Evolutionary conservation across 2,113 vertebrate genomes (phyloP).

Genomic region (Arenaria interpres): DNA sequence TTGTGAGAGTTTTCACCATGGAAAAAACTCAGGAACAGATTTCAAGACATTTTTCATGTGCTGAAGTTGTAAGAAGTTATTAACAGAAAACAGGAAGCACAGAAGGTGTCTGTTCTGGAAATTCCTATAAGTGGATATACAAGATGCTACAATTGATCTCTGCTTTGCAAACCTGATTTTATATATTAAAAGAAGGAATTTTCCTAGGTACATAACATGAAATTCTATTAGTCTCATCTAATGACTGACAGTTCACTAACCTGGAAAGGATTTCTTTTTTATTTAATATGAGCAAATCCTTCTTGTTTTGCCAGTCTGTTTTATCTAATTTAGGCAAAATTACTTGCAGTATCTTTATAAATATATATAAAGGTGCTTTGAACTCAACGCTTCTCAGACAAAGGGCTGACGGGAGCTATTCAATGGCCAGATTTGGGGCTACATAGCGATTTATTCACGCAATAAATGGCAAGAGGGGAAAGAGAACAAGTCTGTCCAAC

Average conservation of each 20-base stretch:
- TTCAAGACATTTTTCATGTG: background rate
- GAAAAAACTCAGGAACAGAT: background rate
- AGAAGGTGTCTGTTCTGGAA: background rate
- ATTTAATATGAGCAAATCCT: background rate
- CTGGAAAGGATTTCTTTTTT: background rate
- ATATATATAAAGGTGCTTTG: background rate
- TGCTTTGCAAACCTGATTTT: background rate
- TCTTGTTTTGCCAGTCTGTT: background rate
- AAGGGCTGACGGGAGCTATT: background rate
- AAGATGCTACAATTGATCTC: background rate
- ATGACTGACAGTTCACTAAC: background rate
- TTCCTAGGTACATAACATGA: background rate
- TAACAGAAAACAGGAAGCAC: background rate
- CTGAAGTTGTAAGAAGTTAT: background rate
- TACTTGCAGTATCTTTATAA: too few relatives aligned
- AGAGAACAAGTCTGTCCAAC: background rate
- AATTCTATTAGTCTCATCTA: background rate
- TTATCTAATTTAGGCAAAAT: background rate
- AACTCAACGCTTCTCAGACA: background rate
- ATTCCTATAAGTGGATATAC: background rate
- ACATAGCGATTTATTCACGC: accelerated
- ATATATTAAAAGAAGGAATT: background rate
- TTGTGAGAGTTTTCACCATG: background rate
- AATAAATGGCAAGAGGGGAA: background rate
- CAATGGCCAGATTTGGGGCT: background rate